These are phyloP conservation scores for Pseudoatta argentina DNA, from an alignment of 1,140 invertebrate genomes.

Conservation along the genomic window DNA sequence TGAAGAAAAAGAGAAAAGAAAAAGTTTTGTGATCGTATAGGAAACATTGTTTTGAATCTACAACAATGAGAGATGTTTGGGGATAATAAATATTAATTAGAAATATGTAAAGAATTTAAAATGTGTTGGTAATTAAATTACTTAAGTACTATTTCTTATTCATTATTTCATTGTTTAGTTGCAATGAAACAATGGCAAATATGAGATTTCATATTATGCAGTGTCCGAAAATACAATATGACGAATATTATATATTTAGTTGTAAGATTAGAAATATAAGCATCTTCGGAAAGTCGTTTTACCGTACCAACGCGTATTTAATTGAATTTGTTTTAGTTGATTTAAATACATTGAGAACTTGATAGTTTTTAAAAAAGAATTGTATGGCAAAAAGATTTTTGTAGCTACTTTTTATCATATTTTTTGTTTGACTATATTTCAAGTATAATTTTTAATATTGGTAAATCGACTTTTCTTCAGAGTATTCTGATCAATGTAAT, in stretches of 20 bases:
- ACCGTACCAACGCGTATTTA: not conserved
- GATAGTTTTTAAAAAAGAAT: slow-evolving; percentile 14
- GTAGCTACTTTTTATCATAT: not conserved
- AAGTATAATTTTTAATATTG: slow-evolving; percentile 4
- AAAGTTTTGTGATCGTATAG: not conserved
- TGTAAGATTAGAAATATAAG: slow-evolving; percentile 34
- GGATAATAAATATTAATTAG: not conserved
- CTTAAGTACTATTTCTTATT: too few relatives aligned
- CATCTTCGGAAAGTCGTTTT: slow-evolving; percentile 37
- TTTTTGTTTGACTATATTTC: not conserved
- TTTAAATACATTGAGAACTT: not conserved
- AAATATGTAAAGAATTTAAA: not conserved
- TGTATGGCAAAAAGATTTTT: not conserved
- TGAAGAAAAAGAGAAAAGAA: not conserved
- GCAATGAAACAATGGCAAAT: not conserved
- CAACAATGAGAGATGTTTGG: not conserved
- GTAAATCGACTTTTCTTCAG: slow-evolving; percentile 37
- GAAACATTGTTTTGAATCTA: not conserved
- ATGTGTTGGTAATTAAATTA: not conserved
- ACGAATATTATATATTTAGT: slow-evolving; percentile 32
- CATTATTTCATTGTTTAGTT: slow-evolving; percentile 1
- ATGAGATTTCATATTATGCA: not conserved
- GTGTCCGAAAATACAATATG: not conserved
- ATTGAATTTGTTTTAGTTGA: not conserved
- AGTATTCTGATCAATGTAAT: slow-evolving; percentile 12